Evolutionary conservation across 2,113 vertebrate species (phyloP), one percentile per base, ranked within the genome.

Genomic region (Ornithorhynchus anatinus): DNA sequence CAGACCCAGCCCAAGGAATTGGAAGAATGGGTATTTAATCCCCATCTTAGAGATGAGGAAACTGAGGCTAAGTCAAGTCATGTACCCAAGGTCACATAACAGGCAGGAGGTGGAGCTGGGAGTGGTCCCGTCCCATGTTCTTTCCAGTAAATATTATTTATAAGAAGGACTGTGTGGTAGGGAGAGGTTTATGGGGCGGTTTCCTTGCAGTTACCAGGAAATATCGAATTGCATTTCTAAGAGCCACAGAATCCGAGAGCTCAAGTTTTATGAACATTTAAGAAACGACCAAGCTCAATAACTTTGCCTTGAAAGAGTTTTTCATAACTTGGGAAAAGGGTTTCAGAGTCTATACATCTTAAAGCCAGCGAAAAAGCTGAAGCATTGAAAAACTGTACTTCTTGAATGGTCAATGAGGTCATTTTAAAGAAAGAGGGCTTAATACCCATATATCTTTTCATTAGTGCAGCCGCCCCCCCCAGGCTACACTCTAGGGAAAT

Each of bases 361-460:
- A 22, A 38, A 42, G 45, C 59, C 29, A 25, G 57, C 64, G 38
- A 50, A 16, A 65, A 79, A 72, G 51, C 57, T 63, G 77, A 60
- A 35, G 75, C 39, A 64, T 72, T 79, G 84, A 87, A 88, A 87
- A 87, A 50, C 65, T 61, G 54, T 48, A 73, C 75, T 62, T 47
- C 36, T 61, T 29, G 77, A 72, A 73, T 62, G 59, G 48, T 64
- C 81, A 77, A 37, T 74, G 22, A 56, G 31, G 16, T 39, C 2
- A 1, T 54, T 54, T 35, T 52, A 43, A 19, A 40, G 31, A 35
- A 12, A 37, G 22, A 25, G 29, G 39, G 19, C 38, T 67, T 36
- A 15, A 27, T 22, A 27, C 22, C 32, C 16, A n/a, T 31, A 39
- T 56, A 44, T 23, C 14, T 44, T n/a, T 66, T 35, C 23, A 25